These are phyloP conservation scores for Pedionomus torquatus DNA, from an alignment of 2,113 vertebrate species.

Conservation along the genomic window DNA sequence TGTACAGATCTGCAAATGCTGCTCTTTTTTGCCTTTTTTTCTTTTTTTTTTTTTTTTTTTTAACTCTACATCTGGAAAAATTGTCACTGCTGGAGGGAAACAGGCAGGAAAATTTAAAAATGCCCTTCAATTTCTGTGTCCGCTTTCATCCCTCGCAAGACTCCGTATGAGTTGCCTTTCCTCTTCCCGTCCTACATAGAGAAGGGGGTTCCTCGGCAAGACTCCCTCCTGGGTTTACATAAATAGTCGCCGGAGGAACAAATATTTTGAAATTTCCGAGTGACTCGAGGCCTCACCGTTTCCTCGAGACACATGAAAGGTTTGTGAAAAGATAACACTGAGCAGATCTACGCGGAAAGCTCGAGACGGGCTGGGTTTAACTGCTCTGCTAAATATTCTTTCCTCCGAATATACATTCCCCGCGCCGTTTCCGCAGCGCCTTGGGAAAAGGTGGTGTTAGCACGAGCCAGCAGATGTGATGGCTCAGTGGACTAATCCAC, in stretches of 20 bases:
- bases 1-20: slow-evolving; percentile 62
- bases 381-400: neutral
- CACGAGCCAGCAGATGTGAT: neutral
- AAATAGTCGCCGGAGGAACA: neutral
- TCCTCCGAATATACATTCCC: neutral
- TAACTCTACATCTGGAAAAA: slow-evolving; percentile 46
- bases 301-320: neutral
- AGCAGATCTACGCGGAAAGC: neutral
- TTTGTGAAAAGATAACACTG: neutral
- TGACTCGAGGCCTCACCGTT: neutral
- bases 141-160: neutral
- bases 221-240: neutral
- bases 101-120: slow-evolving; percentile 43
- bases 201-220: neutral
- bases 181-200: neutral
- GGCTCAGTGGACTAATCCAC: neutral
- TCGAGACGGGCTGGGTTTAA: neutral
- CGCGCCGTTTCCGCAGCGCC: fast-evolving
- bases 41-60: neutral
- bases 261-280: slow-evolving; percentile 17
- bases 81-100: neutral
- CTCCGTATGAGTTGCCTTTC: neutral
- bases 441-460: neutral
- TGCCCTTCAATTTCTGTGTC: neutral
- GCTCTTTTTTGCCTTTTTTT: neutral